Conservation (phyloP, 37 sponge, comb jelly and placozoan genomes). For the Halichondria panicea region DNA sequence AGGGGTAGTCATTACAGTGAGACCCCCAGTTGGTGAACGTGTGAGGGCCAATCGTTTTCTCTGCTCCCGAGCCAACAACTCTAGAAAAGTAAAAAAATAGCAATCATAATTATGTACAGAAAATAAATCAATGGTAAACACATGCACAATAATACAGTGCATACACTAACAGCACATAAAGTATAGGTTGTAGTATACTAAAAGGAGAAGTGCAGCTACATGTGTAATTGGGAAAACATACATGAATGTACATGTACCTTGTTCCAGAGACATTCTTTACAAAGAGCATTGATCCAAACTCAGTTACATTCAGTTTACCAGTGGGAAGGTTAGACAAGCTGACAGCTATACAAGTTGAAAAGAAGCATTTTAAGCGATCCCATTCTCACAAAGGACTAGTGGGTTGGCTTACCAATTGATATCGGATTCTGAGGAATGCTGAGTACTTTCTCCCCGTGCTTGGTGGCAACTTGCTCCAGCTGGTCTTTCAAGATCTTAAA, state of each 20-base stretch:
- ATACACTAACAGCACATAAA: no score
- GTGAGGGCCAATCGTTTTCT: slow-evolving; percentile 83
- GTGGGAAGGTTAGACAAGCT: slow-evolving; percentile 35
- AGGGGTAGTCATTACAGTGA: slow-evolving; percentile 77
- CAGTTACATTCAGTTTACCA: slow-evolving; percentile 37
- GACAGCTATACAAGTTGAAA: slow-evolving; percentile 23
- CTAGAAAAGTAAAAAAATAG: slow-evolving; percentile 23
- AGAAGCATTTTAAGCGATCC: not conserved
- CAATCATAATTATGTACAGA: not conserved
- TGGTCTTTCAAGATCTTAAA: slow-evolving; percentile 57
- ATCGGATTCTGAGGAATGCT: slow-evolving; percentile 85
- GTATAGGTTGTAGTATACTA: no score
- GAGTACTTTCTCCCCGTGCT: slow-evolving; percentile 80
- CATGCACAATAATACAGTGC: not conserved
- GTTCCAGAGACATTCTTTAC: slow-evolving; percentile 85
- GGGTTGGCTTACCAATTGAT: slow-evolving; percentile 75
- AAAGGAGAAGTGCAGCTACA: no score
- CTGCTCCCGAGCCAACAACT: slow-evolving; percentile 65
- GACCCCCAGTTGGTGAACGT: slow-evolving; percentile 87
- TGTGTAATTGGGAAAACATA: no score
- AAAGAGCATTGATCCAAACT: slow-evolving; percentile 94
- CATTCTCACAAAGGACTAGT: not conserved
- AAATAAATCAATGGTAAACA: not conserved
- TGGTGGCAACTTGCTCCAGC: slow-evolving; percentile 58
- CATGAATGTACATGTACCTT: no score